phyloP scores from a whole-genome alignment of 2,888 invertebrate species.

The Netelia fuscicornis region DNA sequence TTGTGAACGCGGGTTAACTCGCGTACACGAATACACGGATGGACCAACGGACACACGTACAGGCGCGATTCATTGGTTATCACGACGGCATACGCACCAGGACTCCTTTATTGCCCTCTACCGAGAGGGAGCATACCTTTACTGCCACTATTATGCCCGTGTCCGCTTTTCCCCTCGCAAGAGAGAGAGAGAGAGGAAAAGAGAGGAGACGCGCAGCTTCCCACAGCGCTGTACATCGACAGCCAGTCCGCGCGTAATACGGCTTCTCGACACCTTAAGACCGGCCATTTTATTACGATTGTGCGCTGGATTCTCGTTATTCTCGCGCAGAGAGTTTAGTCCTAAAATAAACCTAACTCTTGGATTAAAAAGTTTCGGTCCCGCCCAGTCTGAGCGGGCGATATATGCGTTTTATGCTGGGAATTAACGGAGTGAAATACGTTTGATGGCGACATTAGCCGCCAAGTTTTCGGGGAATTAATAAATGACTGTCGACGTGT shows the following conservation, averaged over 20 bases:
- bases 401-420: constrained; percentile 36
- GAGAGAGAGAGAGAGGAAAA: neutral
- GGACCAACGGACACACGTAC: neutral
- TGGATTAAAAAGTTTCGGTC: constrained; percentile 53
- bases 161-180: constrained; percentile 3
- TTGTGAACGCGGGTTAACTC: constrained; percentile 39
- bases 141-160: constrained; percentile 60
- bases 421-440: constrained; percentile 14
- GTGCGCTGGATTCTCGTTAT: constrained; percentile 29
- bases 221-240: constrained; percentile 11
- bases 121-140: constrained; percentile 60
- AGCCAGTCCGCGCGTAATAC: constrained; percentile 44
- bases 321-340: constrained; percentile 7
- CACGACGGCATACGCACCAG: constrained; percentile 69
- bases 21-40: constrained; percentile 23
- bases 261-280: constrained; percentile 59
- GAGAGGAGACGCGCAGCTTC: constrained; percentile 12
- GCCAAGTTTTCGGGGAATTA: constrained; percentile 4
- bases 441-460: neutral
- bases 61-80: constrained; percentile 72
- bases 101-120: constrained; percentile 66
- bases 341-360: constrained; percentile 44
- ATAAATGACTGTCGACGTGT: constrained; percentile 58
- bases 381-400: neutral
- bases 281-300: constrained; percentile 61